Conservation (phyloP, 2,888 invertebrate genomes). For the Caenorhabditis auriculariae region DNA sequence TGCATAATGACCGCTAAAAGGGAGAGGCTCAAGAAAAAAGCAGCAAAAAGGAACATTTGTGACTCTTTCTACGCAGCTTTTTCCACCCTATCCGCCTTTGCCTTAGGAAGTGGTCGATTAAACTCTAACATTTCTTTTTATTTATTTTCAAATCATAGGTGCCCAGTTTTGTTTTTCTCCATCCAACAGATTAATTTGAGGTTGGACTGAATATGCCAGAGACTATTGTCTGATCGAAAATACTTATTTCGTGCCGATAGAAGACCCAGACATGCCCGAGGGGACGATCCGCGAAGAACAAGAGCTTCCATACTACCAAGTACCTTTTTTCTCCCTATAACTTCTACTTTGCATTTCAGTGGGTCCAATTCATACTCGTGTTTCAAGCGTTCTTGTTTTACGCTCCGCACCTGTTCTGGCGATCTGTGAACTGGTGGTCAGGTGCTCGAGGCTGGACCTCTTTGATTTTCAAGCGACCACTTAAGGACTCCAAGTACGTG, state of each 20-base stretch:
- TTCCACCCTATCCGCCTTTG: too few species aligned
- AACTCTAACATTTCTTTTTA: not conserved
- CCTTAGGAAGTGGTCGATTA: too few species aligned
- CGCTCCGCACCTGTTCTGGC: constrained; percentile 60
- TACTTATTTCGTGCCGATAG: constrained; percentile 64
- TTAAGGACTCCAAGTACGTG: constrained; percentile 36
- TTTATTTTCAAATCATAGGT: not conserved
- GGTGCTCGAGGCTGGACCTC: constrained; percentile 27
- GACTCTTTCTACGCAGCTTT: too few species aligned
- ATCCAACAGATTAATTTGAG: constrained; percentile 23
- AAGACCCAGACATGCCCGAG: constrained; percentile 42
- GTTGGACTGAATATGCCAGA: constrained; percentile 67
- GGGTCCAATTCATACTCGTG: constrained; percentile 63
- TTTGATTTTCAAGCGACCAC: constrained; percentile 1
- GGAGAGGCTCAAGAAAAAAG: too few species aligned
- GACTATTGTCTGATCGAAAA: constrained; percentile 68
- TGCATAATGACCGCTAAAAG: too few species aligned
- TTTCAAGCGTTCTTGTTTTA: constrained; percentile 59
- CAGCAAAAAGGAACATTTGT: too few species aligned
- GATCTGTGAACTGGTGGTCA: constrained; percentile 61
- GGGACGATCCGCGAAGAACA: constrained; percentile 33
- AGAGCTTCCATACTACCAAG: constrained; percentile 57
- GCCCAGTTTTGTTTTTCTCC: not conserved
- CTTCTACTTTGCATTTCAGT: constrained; percentile 24
- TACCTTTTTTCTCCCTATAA: constrained; percentile 1